Conservation (phyloP, 2,888 invertebrate genomes). For the Halictus ligatus region DNA sequence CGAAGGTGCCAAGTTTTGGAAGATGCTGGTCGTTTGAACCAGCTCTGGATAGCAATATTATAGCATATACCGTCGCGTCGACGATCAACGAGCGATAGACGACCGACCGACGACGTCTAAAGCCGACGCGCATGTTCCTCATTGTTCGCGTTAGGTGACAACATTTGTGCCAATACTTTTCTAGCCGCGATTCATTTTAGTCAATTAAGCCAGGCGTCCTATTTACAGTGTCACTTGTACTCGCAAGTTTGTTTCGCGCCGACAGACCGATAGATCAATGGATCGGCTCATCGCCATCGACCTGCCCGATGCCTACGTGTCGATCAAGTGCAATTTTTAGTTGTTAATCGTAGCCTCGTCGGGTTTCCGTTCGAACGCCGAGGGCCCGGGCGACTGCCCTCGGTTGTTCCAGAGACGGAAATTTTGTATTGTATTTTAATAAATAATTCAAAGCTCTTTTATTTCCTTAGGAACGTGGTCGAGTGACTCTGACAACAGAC, state of each 20-base stretch:
- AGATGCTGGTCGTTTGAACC: background rate
- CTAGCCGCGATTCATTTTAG: background rate
- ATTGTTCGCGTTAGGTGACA: background rate
- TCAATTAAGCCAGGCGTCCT: background rate
- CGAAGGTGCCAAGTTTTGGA: slow-evolving; percentile 14
- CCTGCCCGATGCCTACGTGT: background rate
- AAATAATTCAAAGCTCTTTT: slow-evolving; percentile 56
- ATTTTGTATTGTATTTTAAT: slow-evolving; percentile 74
- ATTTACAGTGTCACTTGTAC: background rate
- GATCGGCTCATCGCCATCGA: background rate
- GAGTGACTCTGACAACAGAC: background rate
- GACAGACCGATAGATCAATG: background rate
- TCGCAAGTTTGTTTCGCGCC: background rate
- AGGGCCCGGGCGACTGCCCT: too few relatives aligned
- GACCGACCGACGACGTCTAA: background rate
- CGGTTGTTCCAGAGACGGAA: background rate
- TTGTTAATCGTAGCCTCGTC: background rate
- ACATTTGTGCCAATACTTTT: slow-evolving; percentile 43
- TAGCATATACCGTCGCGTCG: too few relatives aligned
- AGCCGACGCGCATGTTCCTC: slow-evolving; percentile 43
- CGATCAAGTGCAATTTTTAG: slow-evolving; percentile 23
- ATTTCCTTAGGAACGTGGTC: background rate
- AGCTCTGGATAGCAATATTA: background rate
- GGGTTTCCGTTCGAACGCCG: background rate
- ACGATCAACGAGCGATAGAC: background rate